Evolutionary conservation across 2,113 vertebrate species (phyloP).

Genomic region (Pseudolaguvia tuberculata): DNA sequence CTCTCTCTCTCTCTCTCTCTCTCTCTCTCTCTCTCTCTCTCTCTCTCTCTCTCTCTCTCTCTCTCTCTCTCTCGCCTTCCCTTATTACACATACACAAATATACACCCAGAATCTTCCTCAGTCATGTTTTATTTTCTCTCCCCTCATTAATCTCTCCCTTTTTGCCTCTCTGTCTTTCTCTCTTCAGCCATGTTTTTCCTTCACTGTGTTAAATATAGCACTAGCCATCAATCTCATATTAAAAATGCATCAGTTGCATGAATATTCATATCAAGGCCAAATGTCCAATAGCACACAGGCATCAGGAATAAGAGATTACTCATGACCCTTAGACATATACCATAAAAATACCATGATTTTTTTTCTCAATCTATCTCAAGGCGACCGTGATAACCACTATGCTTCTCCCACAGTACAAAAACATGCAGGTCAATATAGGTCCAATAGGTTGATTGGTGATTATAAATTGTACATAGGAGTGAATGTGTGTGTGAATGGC

Average conservation of each 20-base stretch:
- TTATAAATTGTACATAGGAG: no score
- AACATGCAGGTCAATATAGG: no score
- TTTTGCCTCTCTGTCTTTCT: constrained; percentile 12
- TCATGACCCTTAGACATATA: no score
- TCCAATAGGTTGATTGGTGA: no score
- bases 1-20: no score
- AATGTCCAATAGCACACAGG: constrained; percentile 26
- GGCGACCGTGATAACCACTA: no score
- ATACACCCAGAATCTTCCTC: not conserved
- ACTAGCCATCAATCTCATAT: constrained; percentile 38
- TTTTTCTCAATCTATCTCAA: no score
- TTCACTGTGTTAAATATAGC: constrained; percentile 40
- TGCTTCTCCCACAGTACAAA: no score
- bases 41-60: not conserved
- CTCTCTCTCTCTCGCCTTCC: not conserved
- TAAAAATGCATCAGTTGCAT: constrained; percentile 37
- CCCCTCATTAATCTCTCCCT: constrained; percentile 10
- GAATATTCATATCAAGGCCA: constrained; percentile 43
- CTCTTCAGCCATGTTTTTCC: constrained; percentile 27
- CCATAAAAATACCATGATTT: no score
- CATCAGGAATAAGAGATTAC: constrained; percentile 26
- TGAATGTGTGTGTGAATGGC: no score
- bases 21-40: not conserved
- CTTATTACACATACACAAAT: not conserved
- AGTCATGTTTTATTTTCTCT: constrained; percentile 20